A percentile compares a stretch with the other conserved stretches of the same genome.
Conservation (phyloP, 2,888 invertebrate species). For the Lumbricus terrestris region DNA sequence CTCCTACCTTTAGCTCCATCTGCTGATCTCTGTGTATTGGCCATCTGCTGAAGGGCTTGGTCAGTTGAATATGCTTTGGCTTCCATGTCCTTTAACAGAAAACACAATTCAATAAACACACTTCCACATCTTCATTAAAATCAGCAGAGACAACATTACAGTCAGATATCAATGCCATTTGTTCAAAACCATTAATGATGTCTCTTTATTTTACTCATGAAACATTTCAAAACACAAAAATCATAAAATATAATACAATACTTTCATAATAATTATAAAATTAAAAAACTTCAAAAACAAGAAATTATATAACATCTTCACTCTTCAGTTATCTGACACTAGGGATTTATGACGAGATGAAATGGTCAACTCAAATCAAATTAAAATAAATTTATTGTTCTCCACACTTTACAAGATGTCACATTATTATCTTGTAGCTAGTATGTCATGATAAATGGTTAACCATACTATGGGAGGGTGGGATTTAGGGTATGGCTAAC, state of each 20-base stretch:
- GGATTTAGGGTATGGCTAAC: no score
- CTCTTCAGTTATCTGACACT: background rate
- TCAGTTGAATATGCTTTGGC: background rate
- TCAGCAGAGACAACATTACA: background rate
- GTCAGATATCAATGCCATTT: background rate
- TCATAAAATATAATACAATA: background rate
- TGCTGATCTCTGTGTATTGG: background rate
- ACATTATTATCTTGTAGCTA: no score
- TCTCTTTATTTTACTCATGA: background rate
- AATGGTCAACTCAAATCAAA: no score
- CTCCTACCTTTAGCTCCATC: background rate
- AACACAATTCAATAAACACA: background rate
- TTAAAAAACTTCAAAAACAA: background rate
- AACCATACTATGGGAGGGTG: no score
- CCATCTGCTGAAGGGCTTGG: background rate
- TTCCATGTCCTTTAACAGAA: background rate
- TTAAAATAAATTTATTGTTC: no score
- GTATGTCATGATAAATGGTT: no score
- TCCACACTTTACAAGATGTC: no score
- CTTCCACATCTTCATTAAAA: background rate
- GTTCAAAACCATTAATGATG: background rate
- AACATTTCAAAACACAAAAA: background rate
- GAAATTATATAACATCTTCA: background rate
- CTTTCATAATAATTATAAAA: background rate
- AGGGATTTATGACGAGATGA: background rate